Conservation (phyloP, 2,113 vertebrate genomes). For the Isichthys henryi region DNA sequence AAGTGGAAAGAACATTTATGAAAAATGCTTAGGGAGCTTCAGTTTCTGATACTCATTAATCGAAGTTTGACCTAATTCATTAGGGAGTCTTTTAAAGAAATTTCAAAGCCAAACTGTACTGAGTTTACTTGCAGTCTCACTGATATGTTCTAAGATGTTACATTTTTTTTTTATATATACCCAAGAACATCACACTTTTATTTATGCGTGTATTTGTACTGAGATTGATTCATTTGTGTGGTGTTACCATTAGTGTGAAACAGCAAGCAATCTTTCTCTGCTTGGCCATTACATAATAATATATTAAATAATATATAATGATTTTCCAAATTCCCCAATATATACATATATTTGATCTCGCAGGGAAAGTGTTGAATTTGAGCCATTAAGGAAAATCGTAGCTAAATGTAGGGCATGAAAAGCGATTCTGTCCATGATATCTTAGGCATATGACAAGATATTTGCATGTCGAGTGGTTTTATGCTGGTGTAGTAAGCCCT, state of each 20-base stretch:
- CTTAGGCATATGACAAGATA: background rate
- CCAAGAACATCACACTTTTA: background rate
- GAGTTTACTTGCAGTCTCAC: slow-evolving; percentile 5
- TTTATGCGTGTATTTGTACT: background rate
- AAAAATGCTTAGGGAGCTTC: background rate
- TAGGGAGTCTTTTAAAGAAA: background rate
- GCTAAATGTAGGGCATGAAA: background rate
- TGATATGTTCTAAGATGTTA: background rate
- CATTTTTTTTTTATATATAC: background rate
- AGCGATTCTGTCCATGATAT: background rate
- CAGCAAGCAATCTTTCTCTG: background rate
- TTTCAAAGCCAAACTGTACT: background rate
- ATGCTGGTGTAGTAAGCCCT: background rate
- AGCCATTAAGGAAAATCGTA: background rate
- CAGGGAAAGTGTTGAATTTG: background rate
- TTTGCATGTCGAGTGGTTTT: background rate
- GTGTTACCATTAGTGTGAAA: background rate
- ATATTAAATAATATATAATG: background rate
- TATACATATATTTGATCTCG: background rate
- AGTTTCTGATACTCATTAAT: background rate
- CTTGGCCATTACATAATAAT: background rate
- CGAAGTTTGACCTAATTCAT: background rate
- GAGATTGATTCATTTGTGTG: background rate
- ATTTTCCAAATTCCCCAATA: background rate
- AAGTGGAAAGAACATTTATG: background rate